Evolutionary conservation across 1,140 invertebrate genomes (phyloP), one percentile per base, ranked within the genome.

Genomic region (Penaeus vannamei): DNA sequence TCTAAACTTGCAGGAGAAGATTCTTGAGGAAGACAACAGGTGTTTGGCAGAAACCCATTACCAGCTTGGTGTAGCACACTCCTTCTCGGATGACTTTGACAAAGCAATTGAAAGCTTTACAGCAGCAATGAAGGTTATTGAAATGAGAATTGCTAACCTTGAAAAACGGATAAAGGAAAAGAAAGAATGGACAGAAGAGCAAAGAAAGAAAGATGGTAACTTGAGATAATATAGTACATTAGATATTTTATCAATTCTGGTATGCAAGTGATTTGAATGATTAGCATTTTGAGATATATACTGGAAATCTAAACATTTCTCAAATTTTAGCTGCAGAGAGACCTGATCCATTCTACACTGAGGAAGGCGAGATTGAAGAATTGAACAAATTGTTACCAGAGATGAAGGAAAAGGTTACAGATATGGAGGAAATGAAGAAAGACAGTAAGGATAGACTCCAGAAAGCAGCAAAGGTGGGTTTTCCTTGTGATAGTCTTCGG

Each of bases 341-440:
- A 60, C 76, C 84, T 53, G 84, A 96, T 92, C 94, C 95, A 0
- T 94, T 95, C 86, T 95, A 95, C 88, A 94, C 94, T 0, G 93
- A 95, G 1, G 94, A 95, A 90, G 94, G 94, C 0, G 97, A 98
- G 93, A 95, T 98, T 19, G 94, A 95, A 82, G 97, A 98, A 91
- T 92, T 98, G 1, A 95, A 96, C 91, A 95, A 95, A 90, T 93
- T 98, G 0, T 92, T 98, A 5, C 97, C 97, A 0, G 97, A 98
- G 90, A 96, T 98, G n/a, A 94, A 95, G 87, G 96, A 96, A 42
- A 97, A 97, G 93, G 96, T 97, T 77, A 93, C 94, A 26, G 97
- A 97, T 90, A 96, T 96, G 93, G 94, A 95, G 91, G 96, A 96
- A 88, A 95, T 95, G 87, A 96, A 96, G 92, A 94, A 95, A 46